A percentile compares a stretch with the other conserved stretches of the same genome.
phyloP scores from a whole-genome alignment of 2,888 invertebrate genomes.

The Chirona hameri region DNA sequence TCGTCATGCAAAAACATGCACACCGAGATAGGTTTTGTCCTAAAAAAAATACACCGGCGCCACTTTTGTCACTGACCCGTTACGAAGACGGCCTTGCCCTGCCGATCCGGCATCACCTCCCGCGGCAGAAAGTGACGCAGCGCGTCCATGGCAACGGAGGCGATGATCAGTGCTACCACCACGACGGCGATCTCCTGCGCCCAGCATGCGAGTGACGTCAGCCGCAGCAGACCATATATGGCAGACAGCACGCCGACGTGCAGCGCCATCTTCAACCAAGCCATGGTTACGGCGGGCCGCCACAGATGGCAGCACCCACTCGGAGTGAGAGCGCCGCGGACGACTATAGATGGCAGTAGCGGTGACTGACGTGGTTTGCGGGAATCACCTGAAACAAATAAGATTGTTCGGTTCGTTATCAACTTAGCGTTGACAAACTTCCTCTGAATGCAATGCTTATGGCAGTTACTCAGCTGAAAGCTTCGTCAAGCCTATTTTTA shows the following conservation, averaged over 20 bases:
- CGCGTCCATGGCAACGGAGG: constrained; percentile 39
- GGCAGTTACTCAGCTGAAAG: no score
- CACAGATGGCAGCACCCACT: not conserved
- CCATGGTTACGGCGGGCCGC: not conserved
- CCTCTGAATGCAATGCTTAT: no score
- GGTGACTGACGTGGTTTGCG: no score
- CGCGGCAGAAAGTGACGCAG: constrained; percentile 40
- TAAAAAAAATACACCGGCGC: no score
- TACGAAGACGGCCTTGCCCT: constrained; percentile 43
- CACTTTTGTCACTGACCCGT: constrained; percentile 41
- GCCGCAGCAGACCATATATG: not conserved
- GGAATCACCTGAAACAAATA: no score
- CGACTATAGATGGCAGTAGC: not conserved
- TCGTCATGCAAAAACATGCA: no score
- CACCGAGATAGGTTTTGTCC: no score
- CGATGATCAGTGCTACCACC: constrained; percentile 39
- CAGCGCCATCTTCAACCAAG: not conserved
- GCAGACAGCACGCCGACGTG: not conserved
- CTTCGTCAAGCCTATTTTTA: no score
- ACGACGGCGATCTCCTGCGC: constrained; percentile 33
- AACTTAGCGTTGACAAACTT: no score
- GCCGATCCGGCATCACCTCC: constrained; percentile 37
- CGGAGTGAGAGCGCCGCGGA: not conserved
- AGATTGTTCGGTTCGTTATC: no score
- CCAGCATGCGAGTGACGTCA: not conserved